Conservation (phyloP, 2,113 vertebrate genomes). For the Phylloscopus whistleri region DNA sequence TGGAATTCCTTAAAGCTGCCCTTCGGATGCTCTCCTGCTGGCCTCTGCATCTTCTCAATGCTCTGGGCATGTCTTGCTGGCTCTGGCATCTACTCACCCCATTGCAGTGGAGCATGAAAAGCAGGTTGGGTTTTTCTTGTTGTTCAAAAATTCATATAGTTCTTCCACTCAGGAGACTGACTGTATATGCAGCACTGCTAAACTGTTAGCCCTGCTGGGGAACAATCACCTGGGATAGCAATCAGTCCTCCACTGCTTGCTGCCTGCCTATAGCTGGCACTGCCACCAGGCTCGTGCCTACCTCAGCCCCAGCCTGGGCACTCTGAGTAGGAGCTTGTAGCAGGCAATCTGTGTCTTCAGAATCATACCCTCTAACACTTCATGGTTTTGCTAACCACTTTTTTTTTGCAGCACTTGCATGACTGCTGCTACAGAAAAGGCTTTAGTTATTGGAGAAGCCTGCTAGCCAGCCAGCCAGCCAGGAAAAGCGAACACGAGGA, state of each 20-base stretch:
- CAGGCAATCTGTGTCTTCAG: not conserved
- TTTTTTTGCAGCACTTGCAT: not conserved
- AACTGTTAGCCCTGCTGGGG: not conserved
- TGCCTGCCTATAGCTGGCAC: not conserved
- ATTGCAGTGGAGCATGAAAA: not conserved
- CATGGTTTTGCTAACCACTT: not conserved
- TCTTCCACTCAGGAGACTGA: not conserved
- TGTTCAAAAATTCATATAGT: not conserved
- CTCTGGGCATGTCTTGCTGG: not conserved
- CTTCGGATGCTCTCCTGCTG: not conserved
- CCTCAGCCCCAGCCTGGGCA: not conserved
- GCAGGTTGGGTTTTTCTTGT: not conserved
- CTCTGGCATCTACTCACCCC: not conserved
- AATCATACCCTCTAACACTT: not conserved
- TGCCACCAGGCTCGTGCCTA: accelerated
- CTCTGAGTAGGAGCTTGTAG: not conserved
- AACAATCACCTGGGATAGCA: not conserved
- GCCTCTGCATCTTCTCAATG: not conserved
- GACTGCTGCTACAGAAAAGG: not conserved
- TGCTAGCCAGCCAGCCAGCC: not conserved
- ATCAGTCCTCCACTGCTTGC: not conserved
- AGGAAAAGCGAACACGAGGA: accelerated
- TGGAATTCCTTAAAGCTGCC: not conserved
- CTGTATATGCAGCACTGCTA: not conserved
- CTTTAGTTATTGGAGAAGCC: not conserved